phyloP scores from a whole-genome alignment of 2,797 vertebrate genomes.

The Cyclopterus lumpus region DNA sequence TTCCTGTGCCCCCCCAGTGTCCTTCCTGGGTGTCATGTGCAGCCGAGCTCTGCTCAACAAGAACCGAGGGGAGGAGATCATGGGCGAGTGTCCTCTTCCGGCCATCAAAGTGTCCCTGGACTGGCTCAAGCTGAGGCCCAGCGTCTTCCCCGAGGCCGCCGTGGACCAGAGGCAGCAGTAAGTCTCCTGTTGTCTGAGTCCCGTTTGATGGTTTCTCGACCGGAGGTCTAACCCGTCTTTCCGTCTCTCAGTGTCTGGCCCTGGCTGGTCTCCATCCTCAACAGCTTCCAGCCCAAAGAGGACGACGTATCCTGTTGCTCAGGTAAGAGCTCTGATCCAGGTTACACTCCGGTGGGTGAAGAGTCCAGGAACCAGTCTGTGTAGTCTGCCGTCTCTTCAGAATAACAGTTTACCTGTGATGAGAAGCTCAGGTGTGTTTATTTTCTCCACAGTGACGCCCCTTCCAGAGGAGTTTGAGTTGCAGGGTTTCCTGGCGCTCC shows the following conservation, averaged over 20 bases:
- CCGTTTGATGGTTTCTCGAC: accelerated
- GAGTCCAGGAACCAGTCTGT: too few relatives aligned
- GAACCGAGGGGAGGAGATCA: constrained; percentile 88
- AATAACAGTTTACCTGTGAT: background rate
- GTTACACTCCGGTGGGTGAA: too few relatives aligned
- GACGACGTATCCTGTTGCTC: constrained; percentile 89
- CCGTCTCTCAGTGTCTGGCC: constrained; percentile 91
- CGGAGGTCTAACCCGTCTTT: background rate
- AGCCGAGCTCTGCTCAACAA: constrained; percentile 92
- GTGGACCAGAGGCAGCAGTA: constrained; percentile 93
- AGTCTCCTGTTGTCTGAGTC: constrained; percentile 62
- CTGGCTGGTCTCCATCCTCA: constrained; percentile 96
- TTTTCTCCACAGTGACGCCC: constrained; percentile 84
- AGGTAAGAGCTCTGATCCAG: constrained; percentile 73
- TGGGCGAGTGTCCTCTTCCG: constrained; percentile 93
- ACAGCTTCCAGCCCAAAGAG: constrained; percentile 95
- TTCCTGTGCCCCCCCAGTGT: constrained; percentile 83
- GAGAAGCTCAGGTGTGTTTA: constrained; percentile 18
- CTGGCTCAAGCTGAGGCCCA: constrained; percentile 93
- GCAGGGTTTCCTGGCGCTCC: constrained; percentile 96
- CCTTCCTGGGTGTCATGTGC: constrained; percentile 95
- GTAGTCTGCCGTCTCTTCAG: background rate
- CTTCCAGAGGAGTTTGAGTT: constrained; percentile 99
- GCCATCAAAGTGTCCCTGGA: constrained; percentile 98
- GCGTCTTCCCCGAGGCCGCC: constrained; percentile 90